Percentiles rank a stretch among this genome's conserved stretches.
Evolutionary conservation across 1,140 invertebrate genomes (phyloP).

Genomic region (Halesus radiatus): DNA sequence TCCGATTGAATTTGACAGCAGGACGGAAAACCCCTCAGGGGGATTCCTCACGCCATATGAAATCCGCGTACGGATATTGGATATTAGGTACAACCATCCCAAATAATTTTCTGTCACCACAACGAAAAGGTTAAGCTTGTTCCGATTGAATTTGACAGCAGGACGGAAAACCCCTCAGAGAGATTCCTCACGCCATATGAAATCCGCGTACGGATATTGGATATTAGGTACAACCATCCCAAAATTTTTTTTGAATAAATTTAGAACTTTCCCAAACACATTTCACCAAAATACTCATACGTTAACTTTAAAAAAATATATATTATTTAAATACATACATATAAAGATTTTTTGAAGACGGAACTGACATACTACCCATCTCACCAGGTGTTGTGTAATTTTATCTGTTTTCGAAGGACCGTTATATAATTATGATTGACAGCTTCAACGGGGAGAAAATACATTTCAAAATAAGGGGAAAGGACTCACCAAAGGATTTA

Average conservation of each 20-base stretch:
- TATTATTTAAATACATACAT: too few species aligned
- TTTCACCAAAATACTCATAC: too few species aligned
- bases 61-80: conserved; percentile 1
- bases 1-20: conserved; percentile 31
- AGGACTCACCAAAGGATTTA: too few species aligned
- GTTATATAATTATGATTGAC: too few species aligned
- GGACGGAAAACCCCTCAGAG: conserved; percentile 18
- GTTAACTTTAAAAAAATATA: too few species aligned
- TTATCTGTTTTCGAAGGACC: too few species aligned
- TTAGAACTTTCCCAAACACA: not conserved
- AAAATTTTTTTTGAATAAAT: conserved; percentile 26
- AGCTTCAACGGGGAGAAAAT: too few species aligned
- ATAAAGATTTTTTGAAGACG: too few species aligned
- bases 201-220: conserved; percentile 1
- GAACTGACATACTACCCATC: too few species aligned
- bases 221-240: conserved; percentile 6
- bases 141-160: conserved; percentile 31
- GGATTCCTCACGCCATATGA: not conserved
- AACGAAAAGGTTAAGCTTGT: conserved; percentile 20
- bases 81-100: conserved; percentile 6
- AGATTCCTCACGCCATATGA: conserved; percentile 1
- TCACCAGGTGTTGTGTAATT: too few species aligned
- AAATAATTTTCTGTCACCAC: conserved; percentile 19
- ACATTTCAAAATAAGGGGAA: too few species aligned
- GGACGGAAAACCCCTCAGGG: conserved; percentile 21